Conservation (phyloP, 2,113 vertebrate genomes). For the Nansenia antarctica region DNA sequence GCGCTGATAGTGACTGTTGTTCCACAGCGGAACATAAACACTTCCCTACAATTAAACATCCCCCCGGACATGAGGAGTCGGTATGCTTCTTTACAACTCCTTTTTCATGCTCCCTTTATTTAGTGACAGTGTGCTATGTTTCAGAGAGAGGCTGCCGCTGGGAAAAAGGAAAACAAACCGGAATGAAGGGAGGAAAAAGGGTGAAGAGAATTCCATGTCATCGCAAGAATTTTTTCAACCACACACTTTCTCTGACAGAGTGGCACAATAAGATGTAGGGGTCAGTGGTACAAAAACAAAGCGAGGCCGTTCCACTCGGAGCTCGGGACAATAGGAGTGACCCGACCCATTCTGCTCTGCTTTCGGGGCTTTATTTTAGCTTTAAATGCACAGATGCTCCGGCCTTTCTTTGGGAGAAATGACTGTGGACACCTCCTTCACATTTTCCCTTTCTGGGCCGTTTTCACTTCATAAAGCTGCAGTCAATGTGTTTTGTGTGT, state of each 20-base stretch:
- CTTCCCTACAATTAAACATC: constrained; percentile 73
- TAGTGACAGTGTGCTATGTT: constrained; percentile 60
- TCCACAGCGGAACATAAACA: constrained; percentile 72
- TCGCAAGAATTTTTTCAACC: constrained; percentile 74
- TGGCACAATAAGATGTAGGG: constrained; percentile 86
- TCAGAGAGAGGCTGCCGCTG: constrained; percentile 33
- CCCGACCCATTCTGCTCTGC: constrained; percentile 80
- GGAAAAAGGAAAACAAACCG: constrained; percentile 65
- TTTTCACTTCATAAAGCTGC: constrained; percentile 98
- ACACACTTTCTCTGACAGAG: constrained; percentile 87
- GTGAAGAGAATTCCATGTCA: constrained; percentile 77
- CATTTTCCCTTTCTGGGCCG: constrained; percentile 84
- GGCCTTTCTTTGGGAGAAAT: constrained; percentile 81
- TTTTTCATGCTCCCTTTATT: constrained; percentile 70
- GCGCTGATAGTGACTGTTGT: constrained; percentile 69
- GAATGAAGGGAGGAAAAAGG: constrained; percentile 44
- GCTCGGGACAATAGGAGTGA: constrained; percentile 80
- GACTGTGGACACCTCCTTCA: constrained; percentile 87
- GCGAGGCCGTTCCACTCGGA: constrained; percentile 81
- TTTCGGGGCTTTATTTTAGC: constrained; percentile 85
- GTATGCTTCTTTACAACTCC: constrained; percentile 54
- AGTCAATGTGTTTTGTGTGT: constrained; percentile 94
- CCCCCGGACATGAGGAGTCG: constrained; percentile 62
- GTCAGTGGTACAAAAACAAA: constrained; percentile 92
- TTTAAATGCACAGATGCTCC: constrained; percentile 87